Evolutionary conservation across 2,113 vertebrate genomes (phyloP).

Genomic region (pig (Sus scrofa)): DNA sequence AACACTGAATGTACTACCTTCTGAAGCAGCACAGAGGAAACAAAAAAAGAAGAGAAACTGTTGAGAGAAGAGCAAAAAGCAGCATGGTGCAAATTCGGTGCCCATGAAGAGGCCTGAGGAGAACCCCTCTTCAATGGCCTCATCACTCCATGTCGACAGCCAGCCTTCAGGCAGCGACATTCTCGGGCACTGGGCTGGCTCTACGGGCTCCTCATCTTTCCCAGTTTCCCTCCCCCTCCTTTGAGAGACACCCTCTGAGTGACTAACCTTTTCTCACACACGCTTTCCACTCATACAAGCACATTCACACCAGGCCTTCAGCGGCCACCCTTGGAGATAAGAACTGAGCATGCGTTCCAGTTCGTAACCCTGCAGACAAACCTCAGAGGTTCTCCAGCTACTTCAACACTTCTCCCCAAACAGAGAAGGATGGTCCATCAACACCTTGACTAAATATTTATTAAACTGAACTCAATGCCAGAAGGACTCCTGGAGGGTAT

Average conservation of each 20-base stretch:
- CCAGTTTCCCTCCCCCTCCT: background rate
- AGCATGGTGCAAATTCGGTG: background rate
- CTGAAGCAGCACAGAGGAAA: background rate
- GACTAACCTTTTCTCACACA: background rate
- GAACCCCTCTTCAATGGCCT: background rate
- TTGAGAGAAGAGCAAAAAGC: background rate
- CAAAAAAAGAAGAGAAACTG: background rate
- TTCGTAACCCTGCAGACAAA: background rate
- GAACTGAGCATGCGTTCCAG: background rate
- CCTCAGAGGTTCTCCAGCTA: background rate
- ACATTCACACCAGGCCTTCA: no score
- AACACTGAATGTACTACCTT: background rate
- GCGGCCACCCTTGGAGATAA: accelerated
- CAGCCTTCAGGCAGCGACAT: no score
- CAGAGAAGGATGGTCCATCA: background rate
- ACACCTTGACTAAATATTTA: no score
- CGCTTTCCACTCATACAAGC: accelerated
- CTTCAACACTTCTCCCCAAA: background rate
- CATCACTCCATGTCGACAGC: background rate
- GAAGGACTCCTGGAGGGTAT: background rate
- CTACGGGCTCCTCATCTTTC: accelerated
- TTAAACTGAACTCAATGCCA: background rate
- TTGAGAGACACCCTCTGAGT: no score
- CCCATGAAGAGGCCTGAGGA: background rate
- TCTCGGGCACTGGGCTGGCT: background rate